Conservation (phyloP, 2,113 vertebrate species). For the Isichthys henryi region DNA sequence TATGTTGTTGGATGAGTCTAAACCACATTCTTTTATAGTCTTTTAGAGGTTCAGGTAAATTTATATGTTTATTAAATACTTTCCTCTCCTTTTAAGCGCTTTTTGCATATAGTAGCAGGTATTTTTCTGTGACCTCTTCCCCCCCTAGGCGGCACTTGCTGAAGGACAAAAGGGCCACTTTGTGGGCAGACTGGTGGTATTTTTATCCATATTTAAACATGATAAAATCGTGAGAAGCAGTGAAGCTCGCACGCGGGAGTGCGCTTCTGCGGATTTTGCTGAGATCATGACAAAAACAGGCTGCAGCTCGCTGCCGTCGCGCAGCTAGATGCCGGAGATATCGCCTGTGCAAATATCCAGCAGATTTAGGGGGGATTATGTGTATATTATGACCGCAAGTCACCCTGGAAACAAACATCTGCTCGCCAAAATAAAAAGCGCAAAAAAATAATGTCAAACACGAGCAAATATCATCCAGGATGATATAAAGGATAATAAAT, state of each 20-base stretch:
- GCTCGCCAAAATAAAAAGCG: background rate
- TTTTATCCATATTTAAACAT: background rate
- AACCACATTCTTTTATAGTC: background rate
- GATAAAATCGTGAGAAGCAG: background rate
- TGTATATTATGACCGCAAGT: background rate
- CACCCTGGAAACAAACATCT: background rate
- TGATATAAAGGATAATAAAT: background rate
- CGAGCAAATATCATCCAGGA: background rate
- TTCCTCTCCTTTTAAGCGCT: background rate
- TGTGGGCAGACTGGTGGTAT: background rate
- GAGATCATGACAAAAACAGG: background rate
- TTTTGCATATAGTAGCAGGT: background rate
- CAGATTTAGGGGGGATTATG: conserved; percentile 2
- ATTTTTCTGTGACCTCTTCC: background rate
- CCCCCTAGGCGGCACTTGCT: background rate
- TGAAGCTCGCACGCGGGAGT: background rate
- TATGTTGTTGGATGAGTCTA: background rate
- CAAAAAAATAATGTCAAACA: background rate
- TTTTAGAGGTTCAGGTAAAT: background rate
- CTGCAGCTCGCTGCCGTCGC: background rate
- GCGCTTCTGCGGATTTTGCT: background rate
- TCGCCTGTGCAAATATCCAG: background rate
- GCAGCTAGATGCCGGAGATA: background rate
- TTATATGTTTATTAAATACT: background rate
- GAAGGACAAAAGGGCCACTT: background rate